These are phyloP conservation scores for Vanacampus margaritifer DNA, from an alignment of 2,113 vertebrate genomes.

Conservation along the genomic window DNA sequence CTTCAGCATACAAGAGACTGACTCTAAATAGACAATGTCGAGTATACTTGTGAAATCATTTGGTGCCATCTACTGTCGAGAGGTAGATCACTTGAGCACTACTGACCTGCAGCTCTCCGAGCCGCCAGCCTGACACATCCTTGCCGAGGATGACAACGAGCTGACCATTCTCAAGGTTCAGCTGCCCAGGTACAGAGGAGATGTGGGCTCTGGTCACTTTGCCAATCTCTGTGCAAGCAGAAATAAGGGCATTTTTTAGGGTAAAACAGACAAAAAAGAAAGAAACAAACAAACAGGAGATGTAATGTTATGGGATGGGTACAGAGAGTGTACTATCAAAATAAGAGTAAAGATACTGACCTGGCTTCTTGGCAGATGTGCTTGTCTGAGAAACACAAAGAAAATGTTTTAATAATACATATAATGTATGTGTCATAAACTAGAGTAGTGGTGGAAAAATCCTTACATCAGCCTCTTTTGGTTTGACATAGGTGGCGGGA, in stretches of 20 bases:
- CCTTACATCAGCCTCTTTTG: conserved; percentile 87
- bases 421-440: neutral
- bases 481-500: conserved; percentile 91
- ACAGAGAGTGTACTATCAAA: neutral
- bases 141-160: conserved; percentile 89
- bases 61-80: neutral
- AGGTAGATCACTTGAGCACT: neutral
- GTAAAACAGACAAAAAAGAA: neutral
- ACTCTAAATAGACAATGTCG: neutral
- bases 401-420: neutral
- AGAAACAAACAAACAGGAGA: neutral
- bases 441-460: neutral
- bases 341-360: conserved; percentile 49
- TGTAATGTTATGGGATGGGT: neutral
- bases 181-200: conserved; percentile 81
- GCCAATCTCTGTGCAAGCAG: conserved; percentile 79
- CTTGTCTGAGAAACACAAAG: conserved; percentile 67
- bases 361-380: conserved; percentile 82
- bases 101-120: conserved; percentile 91
- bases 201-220: conserved; percentile 82
- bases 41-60: neutral
- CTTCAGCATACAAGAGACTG: neutral
- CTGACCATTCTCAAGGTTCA: conserved; percentile 86
- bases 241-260: neutral
- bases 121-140: conserved; percentile 92